phyloP scores from a whole-genome alignment of 2,113 vertebrate genomes.

The Onychorhynchus coronatus region DNA sequence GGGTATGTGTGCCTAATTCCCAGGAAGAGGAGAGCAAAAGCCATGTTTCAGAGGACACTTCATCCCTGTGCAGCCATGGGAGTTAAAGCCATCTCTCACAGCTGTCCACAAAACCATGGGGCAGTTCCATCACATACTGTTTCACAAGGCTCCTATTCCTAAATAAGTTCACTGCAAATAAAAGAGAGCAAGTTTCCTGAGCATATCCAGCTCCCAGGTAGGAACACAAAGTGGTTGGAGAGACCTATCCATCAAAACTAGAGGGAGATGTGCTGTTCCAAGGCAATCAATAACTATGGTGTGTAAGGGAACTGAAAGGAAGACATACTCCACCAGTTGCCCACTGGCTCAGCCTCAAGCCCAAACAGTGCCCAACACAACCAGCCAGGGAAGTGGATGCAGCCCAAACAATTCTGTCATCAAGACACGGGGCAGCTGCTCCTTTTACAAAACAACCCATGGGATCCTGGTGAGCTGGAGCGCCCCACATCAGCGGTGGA shows the following conservation, averaged over 20 bases:
- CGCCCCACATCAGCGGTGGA: background rate
- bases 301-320: background rate
- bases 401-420: background rate
- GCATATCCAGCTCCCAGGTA: background rate
- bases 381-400: background rate
- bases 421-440: background rate
- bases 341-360: background rate
- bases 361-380: background rate
- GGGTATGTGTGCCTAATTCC: background rate
- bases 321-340: background rate
- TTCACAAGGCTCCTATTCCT: background rate
- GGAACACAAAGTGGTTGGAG: background rate
- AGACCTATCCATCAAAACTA: background rate
- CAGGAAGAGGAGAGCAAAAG: background rate
- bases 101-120: background rate
- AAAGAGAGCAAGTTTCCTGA: background rate
- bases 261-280: background rate
- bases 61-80: background rate
- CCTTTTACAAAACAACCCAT: background rate
- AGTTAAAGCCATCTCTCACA: background rate
- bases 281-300: background rate
- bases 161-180: background rate
- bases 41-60: background rate
- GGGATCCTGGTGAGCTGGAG: background rate
- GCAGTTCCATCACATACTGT: background rate